A percentile compares a stretch with the other conserved stretches of the same genome.
These are phyloP conservation scores for Masnerella sp. DNA, from an alignment of 2,888 invertebrate genomes.

Conservation along the genomic window DNA sequence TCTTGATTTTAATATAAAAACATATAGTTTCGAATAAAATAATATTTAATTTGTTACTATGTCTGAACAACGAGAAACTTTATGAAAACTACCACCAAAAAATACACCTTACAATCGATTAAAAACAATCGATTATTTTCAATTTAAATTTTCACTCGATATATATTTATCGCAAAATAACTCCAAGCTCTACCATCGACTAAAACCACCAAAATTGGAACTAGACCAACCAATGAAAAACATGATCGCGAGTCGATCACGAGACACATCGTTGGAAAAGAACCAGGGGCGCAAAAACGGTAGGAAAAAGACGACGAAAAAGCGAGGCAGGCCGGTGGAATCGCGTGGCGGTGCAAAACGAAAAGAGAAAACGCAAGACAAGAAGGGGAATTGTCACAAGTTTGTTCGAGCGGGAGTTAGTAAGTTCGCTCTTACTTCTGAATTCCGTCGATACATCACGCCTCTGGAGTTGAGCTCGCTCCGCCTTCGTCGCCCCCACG, in stretches of 20 bases:
- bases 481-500: slow-evolving; percentile 72
- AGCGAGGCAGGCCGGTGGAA: slow-evolving; percentile 29
- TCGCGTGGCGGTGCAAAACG: slow-evolving; percentile 49
- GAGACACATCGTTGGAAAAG: slow-evolving; percentile 25
- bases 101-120: too few species aligned
- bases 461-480: slow-evolving; percentile 71
- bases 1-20: too few species aligned
- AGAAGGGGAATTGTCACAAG: slow-evolving; percentile 61
- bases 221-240: too few species aligned
- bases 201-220: too few species aligned
- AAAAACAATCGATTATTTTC: too few species aligned
- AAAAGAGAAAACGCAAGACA: slow-evolving; percentile 39
- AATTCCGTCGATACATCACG: slow-evolving; percentile 76
- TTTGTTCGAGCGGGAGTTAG: slow-evolving; percentile 64
- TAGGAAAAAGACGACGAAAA: slow-evolving; percentile 35
- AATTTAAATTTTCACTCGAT: too few species aligned
- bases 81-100: too few species aligned
- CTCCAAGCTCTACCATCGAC: too few species aligned
- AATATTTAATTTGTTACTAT: too few species aligned
- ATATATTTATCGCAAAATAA: too few species aligned
- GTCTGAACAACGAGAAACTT: too few species aligned
- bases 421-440: slow-evolving; percentile 69
- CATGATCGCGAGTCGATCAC: slow-evolving; percentile 37
- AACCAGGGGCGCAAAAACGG: slow-evolving; percentile 11
- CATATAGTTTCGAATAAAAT: too few species aligned